Evolutionary conservation across 2,113 vertebrate genomes (phyloP), one percentile per base, ranked within the genome.

Genomic region (Rhea pennata): DNA sequence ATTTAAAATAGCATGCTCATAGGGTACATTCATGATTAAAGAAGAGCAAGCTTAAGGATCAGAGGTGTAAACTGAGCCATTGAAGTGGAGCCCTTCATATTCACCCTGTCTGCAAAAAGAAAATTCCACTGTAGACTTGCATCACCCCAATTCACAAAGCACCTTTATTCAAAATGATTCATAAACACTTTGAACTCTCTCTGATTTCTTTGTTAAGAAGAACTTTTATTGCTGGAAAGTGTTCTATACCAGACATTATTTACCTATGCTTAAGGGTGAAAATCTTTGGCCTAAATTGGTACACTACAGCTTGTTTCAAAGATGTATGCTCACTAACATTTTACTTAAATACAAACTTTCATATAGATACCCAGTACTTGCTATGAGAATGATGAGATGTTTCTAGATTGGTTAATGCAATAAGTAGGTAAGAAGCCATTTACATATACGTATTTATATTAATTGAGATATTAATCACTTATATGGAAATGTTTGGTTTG

Each of bases 401-500:
- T 78, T 84, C 85, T 67, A 42, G 6, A 56, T 90, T 67, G 54
- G 90, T 94, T 92, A 71, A 74, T 67, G 77, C 46, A 19, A 6
- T 19, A 92, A 81, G 40, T 80, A 95, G 82, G 69, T 81, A 90
- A 92, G 73, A 88, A 96, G 40, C 9, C 15, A 86, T 86, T 90
- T 80, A 14, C 9, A 0, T 88, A 65, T 74, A 46, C 42, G 26
- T 62, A 83, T 70, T 91, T 76, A 87, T 90, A 85, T 90, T 85
- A 53, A 91, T 73, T 70, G 90, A 91, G 93, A 93, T 96, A 92
- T 90, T 96, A 91, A 96, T 96, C 96, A 83, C 71, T 66, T 80
- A n/a, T 67, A 88, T 97, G 90, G 84, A 93, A 97, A 94, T 96
- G 53, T 48, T 92, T 69, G 62, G 71, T 92, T 97, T 95, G 82